Base-by-base conservation (phyloP, 2,888 invertebrate genomes). In the Tupiocoris notatus region DNA sequence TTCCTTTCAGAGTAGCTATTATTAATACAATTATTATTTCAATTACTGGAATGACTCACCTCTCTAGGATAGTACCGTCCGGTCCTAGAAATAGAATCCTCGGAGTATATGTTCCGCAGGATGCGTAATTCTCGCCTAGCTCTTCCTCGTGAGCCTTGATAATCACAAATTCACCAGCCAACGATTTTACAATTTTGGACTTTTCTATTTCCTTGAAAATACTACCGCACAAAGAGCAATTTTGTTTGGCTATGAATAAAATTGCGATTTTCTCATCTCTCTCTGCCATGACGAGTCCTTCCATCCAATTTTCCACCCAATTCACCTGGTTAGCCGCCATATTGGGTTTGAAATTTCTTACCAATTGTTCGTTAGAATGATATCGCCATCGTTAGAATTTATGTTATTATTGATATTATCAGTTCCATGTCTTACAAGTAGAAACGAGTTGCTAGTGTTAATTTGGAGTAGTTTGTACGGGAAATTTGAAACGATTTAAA, bases 171-270 rank as follows among this genome's bases (percentile, higher is more conserved):
- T 18, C 18, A 12, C 18, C 18, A 24, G 65, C 24, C 24, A 23
- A 21, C 2, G 24, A n/a, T 25, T 23, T 17, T 2, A 65, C 1
- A 0, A 16, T 2, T n/a, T 7, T 16, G 9, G 65, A 65, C 39
- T 3, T n/a, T 24, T 65, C 17, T 18, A 65, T 1, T 65, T 65
- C 65, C 12, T 65, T 39, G 7, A 65, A 25, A 65, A 65, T 25
- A 65, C 39, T 23, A n/a, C 18, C 21, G 39, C 65, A 65, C 18
- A 65, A 17, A 0, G 16, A 17, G 39, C 65, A 65, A 12, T 25
- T 20, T 7, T 21, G 9, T 1, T 39, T 9, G 39, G 7, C n/a
- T 18, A 65, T 39, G 17, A 65, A 65, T 18, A 65, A 23, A 1
- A 65, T n/a, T 18, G 25, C 25, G 24, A 65, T 25, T 12, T 18